Evolutionary conservation across 1,140 invertebrate species (phyloP).

Genomic region (Trachymyrmex cornetzi): DNA sequence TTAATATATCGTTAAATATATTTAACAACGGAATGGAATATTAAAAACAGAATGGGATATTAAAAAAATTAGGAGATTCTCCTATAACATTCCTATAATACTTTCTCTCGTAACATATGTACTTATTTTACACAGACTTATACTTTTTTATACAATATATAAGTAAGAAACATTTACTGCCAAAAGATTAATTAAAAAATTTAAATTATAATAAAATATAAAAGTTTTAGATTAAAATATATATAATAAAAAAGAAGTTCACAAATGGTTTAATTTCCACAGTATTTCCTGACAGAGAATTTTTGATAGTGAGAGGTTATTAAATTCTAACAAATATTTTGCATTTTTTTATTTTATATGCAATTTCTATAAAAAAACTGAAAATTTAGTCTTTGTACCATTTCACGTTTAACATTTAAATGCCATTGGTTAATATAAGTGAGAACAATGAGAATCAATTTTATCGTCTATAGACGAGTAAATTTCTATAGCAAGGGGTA

Average conservation of each 20-base stretch:
- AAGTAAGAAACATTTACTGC: background rate
- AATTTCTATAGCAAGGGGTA: slow-evolving; percentile 36
- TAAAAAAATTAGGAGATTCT: background rate
- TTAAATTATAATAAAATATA: background rate
- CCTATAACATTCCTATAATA: background rate
- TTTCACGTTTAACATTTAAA: slow-evolving; percentile 21
- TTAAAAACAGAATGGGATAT: background rate
- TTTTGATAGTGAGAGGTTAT: background rate
- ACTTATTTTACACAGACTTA: background rate
- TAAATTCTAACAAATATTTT: slow-evolving; percentile 7
- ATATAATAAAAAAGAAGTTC: background rate
- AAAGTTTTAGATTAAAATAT: background rate
- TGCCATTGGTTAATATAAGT: background rate
- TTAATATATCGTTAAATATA: slow-evolving; percentile 11
- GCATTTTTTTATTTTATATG: background rate
- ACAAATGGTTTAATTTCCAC: background rate
- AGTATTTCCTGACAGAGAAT: background rate
- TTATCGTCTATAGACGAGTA: slow-evolving; percentile 11
- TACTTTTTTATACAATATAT: background rate
- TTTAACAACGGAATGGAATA: background rate
- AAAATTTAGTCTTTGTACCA: background rate
- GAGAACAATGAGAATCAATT: slow-evolving; percentile 30
- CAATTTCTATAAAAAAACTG: background rate
- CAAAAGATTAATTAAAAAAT: background rate
- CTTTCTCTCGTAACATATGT: background rate